Base-by-base conservation (phyloP, 2,113 vertebrate genomes). In the Colistium nudipinnis region DNA sequence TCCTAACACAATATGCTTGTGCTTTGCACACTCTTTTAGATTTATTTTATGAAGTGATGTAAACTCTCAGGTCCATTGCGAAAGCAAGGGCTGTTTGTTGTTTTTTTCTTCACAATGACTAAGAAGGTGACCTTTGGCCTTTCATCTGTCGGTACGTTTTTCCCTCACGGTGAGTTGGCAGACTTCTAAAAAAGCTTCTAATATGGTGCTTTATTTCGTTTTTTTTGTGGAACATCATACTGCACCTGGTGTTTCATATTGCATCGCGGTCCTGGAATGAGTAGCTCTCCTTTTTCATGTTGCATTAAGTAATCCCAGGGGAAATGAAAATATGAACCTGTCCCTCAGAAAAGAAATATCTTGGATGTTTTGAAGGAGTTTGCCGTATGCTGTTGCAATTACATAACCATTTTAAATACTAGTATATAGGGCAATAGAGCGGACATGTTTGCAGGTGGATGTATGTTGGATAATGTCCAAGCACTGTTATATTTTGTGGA, bases 1-100 rank as follows among this genome's bases (percentile, higher is more conserved):
- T 51, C 60, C 39, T 11, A 30, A 45, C 22, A 3, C 31, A 27
- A 47, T 47, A 43, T n/a, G 20, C 84, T 88, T 87, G 74, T 31
- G 44, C 45, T 75, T 72, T 44, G 16, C 62, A 31, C 45, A 22
- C 51, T 45, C n/a, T 67, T n/a, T n/a, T n/a, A n/a, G n/a, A n/a
- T n/a, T n/a, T n/a, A n/a, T n/a, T n/a, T n/a, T n/a, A n/a, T n/a
- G n/a, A n/a, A n/a, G n/a, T n/a, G n/a, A n/a, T n/a, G n/a, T n/a
- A n/a, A n/a, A n/a, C n/a, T n/a, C n/a, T n/a, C n/a, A n/a, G n/a
- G n/a, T n/a, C n/a, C n/a, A n/a, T n/a, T n/a, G n/a, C n/a, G n/a
- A n/a, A n/a, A n/a, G n/a, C n/a, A n/a, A n/a, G n/a, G n/a, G n/a
- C n/a, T n/a, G n/a, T n/a, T n/a, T n/a, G n/a, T n/a, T 24, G n/a